Percentiles rank a stretch among this genome's conserved stretches.
Conservation (phyloP, 2,113 vertebrate genomes). For the Mugil cephalus region DNA sequence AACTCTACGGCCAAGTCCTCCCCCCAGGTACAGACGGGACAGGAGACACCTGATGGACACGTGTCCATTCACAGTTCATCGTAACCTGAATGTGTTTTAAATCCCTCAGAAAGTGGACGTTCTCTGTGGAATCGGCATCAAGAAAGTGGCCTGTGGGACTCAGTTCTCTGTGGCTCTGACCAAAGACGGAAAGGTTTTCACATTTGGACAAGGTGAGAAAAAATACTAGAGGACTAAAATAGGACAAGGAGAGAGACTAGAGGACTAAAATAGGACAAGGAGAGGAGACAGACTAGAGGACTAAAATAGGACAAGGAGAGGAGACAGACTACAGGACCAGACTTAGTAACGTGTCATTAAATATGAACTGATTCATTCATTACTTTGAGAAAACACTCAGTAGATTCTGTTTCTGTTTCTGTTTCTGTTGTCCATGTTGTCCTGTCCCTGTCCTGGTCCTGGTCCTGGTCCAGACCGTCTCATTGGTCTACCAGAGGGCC, state of each 20-base stretch:
- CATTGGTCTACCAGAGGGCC: slow-evolving; percentile 85
- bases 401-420: rapidly evolving
- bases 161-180: slow-evolving; percentile 86
- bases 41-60: too few species aligned
- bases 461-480: slow-evolving; percentile 84
- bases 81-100: background rate
- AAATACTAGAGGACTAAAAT: too few species aligned
- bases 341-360: too few species aligned
- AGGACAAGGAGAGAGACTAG: too few species aligned
- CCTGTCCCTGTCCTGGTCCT: background rate
- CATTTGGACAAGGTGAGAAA: slow-evolving; percentile 84
- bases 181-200: slow-evolving; percentile 85
- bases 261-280: too few species aligned
- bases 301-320: too few species aligned
- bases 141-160: slow-evolving; percentile 86
- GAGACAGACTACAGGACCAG: too few species aligned
- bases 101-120: slow-evolving; percentile 83
- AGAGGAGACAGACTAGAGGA: too few species aligned
- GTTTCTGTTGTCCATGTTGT: background rate
- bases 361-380: too few species aligned
- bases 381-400: too few species aligned
- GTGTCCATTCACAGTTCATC: too few species aligned
- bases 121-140: slow-evolving; percentile 83
- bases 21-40: slow-evolving; percentile 83
- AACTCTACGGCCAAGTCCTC: slow-evolving; percentile 87